Evolutionary conservation across 1,140 invertebrate genomes (phyloP).

Genomic region (Trichomalopsis sarcophagae): DNA sequence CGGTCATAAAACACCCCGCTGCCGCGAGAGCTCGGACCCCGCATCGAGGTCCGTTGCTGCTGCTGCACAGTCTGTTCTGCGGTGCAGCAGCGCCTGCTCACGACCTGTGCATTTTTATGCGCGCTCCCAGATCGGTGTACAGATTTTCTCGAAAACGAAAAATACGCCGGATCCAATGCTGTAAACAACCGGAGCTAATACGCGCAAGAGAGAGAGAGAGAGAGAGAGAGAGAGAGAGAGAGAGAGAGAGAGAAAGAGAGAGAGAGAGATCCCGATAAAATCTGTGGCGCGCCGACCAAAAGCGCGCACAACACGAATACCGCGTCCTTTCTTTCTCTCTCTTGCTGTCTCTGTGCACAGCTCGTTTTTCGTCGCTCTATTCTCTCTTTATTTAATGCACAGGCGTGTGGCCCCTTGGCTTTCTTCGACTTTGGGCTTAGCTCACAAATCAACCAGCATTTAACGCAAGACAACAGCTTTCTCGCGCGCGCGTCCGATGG

Average conservation of each 20-base stretch:
- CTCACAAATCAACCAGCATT: constrained; percentile 28
- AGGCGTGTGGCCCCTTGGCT: neutral
- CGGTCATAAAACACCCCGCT: constrained; percentile 54
- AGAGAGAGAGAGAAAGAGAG: too few species aligned
- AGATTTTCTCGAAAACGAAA: constrained; percentile 70
- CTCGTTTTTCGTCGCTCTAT: neutral
- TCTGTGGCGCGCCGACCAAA: neutral
- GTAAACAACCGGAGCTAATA: constrained; percentile 56
- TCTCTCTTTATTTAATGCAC: neutral
- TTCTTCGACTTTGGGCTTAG: neutral
- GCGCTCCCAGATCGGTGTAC: constrained; percentile 67
- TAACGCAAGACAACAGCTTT: constrained; percentile 3
- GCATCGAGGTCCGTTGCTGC: neutral
- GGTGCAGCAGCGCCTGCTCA: constrained; percentile 64
- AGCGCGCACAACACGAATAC: neutral
- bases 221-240: too few species aligned
- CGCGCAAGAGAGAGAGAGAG: too few species aligned
- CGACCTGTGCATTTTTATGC: constrained; percentile 73
- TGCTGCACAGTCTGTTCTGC: constrained; percentile 5
- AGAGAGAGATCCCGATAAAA: constrained; percentile 40
- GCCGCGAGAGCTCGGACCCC: neutral
- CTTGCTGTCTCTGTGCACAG: neutral
- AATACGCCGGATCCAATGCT: constrained; percentile 60
- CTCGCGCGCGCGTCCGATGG: neutral
- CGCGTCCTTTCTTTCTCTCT: neutral